phyloP scores from a whole-genome alignment of 2,888 invertebrate species.

The Dorcus parallelipipedus region DNA sequence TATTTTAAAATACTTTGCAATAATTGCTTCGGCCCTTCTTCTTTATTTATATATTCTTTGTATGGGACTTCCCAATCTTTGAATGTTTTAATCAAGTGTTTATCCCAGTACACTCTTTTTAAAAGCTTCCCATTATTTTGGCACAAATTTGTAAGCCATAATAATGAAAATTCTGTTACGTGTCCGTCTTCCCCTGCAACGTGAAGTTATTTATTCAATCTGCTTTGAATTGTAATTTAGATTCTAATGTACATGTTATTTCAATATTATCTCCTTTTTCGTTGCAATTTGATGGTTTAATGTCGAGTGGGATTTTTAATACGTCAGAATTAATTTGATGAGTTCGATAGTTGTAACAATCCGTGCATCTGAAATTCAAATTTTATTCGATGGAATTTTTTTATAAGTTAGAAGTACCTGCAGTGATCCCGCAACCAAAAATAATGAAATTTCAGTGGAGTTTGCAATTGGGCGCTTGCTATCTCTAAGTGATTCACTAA shows the following conservation, averaged over 20 bases:
- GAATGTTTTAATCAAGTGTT: slow-evolving; percentile 45
- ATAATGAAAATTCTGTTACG: slow-evolving; percentile 50
- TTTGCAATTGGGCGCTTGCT: background rate
- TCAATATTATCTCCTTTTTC: slow-evolving; percentile 43
- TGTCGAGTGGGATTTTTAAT: slow-evolving; percentile 53
- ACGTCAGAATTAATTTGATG: slow-evolving; percentile 60
- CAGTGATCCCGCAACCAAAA: slow-evolving; percentile 62
- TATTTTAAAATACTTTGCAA: slow-evolving; percentile 54
- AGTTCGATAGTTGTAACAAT: slow-evolving; percentile 59
- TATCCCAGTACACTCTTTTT: slow-evolving; percentile 50
- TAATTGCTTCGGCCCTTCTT: slow-evolving; percentile 48
- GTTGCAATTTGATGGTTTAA: slow-evolving; percentile 41
- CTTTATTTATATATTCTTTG: slow-evolving; percentile 49
- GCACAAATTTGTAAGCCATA: slow-evolving; percentile 39
- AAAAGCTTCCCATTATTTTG: background rate
- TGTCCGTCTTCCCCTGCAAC: slow-evolving; percentile 59
- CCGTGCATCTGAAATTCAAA: slow-evolving; percentile 50
- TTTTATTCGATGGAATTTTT: background rate
- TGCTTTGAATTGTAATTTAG: slow-evolving; percentile 1
- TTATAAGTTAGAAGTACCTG: slow-evolving; percentile 42
- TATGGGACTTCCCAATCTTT: slow-evolving; percentile 47
- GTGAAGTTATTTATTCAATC: background rate
- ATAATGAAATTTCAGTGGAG: slow-evolving; percentile 42
- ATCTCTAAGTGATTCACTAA: slow-evolving; percentile 15
- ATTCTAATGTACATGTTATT: slow-evolving; percentile 55